Evolutionary conservation across 2,797 vertebrate species (phyloP).

Genomic region (Borostomias antarcticus): DNA sequence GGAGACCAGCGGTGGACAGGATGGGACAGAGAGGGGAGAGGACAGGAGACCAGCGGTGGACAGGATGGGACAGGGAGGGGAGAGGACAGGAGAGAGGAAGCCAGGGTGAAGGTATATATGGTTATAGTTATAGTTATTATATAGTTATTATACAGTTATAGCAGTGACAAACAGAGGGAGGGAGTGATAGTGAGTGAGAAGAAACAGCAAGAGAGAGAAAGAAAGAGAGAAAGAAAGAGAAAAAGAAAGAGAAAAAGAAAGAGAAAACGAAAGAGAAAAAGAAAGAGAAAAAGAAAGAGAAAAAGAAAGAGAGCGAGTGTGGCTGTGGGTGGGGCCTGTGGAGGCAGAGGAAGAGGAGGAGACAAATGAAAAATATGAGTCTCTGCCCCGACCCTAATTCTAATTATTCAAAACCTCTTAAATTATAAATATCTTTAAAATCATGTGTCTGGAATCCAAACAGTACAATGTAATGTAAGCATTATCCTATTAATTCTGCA

Average conservation of each 20-base stretch:
- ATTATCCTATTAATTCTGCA: too few relatives aligned
- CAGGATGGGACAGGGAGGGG: too few relatives aligned
- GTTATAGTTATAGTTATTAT: too few relatives aligned
- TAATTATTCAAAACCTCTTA: not conserved
- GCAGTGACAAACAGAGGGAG: constrained; percentile 7
- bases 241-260: not conserved
- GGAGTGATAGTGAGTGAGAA: constrained; percentile 47
- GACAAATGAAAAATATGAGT: not conserved
- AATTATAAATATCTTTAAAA: not conserved
- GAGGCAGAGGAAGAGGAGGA: too few relatives aligned
- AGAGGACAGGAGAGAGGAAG: too few relatives aligned
- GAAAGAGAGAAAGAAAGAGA: constrained; percentile 33
- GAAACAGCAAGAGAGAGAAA: constrained; percentile 43
- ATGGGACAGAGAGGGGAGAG: too few relatives aligned
- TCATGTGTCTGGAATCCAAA: too few relatives aligned
- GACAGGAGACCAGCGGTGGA: too few relatives aligned
- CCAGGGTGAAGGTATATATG: too few relatives aligned
- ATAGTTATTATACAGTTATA: too few relatives aligned
- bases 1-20: too few relatives aligned
- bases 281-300: constrained; percentile 23
- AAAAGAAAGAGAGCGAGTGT: not conserved
- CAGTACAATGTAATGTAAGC: not conserved
- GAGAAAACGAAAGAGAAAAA: constrained; percentile 30
- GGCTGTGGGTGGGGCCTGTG: constrained; percentile 18
- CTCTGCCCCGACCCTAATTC: not conserved